These are phyloP conservation scores for Drosophila micromelanica DNA, from an alignment of 1,140 invertebrate species.

Conservation along the genomic window DNA sequence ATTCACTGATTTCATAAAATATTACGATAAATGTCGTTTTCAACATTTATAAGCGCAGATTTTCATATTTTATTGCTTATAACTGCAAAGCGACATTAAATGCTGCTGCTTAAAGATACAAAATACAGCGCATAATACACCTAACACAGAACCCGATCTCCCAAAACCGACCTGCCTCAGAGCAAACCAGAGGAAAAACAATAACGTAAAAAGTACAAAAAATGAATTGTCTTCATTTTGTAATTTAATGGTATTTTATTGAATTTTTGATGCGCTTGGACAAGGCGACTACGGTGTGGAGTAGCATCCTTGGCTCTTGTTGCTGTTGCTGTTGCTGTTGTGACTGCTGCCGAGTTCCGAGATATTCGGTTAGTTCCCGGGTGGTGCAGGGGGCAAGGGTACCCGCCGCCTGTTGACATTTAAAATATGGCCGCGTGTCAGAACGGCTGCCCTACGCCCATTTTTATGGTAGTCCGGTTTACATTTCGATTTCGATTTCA, in stretches of 20 bases:
- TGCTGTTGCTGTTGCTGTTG: conserved; percentile 29
- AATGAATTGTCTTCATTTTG: conserved; percentile 83
- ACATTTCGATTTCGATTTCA: conserved; percentile 77
- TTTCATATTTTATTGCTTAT: conserved; percentile 82
- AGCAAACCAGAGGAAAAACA: conserved; percentile 19
- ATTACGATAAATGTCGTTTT: conserved; percentile 77
- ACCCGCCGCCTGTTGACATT: conserved; percentile 71
- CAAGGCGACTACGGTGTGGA: conserved; percentile 40
- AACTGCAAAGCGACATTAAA: conserved; percentile 82
- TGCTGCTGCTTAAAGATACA: conserved; percentile 71
- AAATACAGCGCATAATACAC: conserved; percentile 53
- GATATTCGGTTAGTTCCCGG: conserved; percentile 17
- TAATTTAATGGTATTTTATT: conserved; percentile 84
- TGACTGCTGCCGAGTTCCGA: conserved; percentile 20
- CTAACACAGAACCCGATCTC: conserved; percentile 14
- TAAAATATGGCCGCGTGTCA: conserved; percentile 84
- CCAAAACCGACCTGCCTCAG: conserved; percentile 23
- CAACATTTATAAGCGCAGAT: conserved; percentile 66
- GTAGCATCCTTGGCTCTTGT: conserved; percentile 64
- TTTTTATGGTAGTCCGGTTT: conserved; percentile 78
- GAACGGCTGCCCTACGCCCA: conserved; percentile 80
- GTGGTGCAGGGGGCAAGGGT: conserved; percentile 10
- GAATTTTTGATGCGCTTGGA: conserved; percentile 76
- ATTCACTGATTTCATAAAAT: conserved; percentile 80
- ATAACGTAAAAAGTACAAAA: conserved; percentile 32